Evolutionary conservation across 2,888 invertebrate species (phyloP).

Genomic region (Hirtodrosophila confusa): DNA sequence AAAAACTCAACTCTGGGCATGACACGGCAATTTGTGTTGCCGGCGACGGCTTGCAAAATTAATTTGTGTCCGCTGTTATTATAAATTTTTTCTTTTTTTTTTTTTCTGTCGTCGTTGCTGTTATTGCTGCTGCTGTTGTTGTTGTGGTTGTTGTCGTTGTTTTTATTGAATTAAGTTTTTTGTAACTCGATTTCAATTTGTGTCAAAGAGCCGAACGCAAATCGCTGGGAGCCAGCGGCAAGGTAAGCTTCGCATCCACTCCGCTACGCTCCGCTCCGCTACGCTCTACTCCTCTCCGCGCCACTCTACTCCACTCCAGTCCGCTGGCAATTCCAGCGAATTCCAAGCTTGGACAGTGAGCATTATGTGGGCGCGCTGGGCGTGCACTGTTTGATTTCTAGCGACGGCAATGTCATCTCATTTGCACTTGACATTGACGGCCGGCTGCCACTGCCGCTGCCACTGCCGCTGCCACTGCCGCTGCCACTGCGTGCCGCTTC

Average conservation of each 20-base stretch:
- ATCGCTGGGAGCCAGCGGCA: constrained; percentile 53
- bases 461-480: constrained; percentile 31
- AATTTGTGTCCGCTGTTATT: constrained; percentile 77
- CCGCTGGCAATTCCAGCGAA: neutral
- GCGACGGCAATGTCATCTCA: constrained; percentile 31
- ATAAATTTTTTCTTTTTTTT: constrained; percentile 48
- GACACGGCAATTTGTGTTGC: constrained; percentile 77
- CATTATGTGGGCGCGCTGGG: constrained; percentile 40
- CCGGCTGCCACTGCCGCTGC: constrained; percentile 19
- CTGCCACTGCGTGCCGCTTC: constrained; percentile 45
- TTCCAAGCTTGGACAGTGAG: constrained; percentile 12
- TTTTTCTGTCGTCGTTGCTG: constrained; percentile 23
- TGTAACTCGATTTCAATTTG: constrained; percentile 70
- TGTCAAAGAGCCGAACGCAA: constrained; percentile 61
- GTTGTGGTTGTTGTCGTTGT: constrained; percentile 42
- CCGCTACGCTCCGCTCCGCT: too few relatives aligned
- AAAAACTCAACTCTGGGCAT: constrained; percentile 70
- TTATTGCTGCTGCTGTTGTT: constrained; percentile 25
- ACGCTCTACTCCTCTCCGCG: too few relatives aligned
- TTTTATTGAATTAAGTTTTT: constrained; percentile 70
- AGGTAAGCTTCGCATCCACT: constrained; percentile 44
- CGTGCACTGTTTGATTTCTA: constrained; percentile 40
- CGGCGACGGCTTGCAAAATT: constrained; percentile 74
- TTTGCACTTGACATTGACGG: constrained; percentile 72
- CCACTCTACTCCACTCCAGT: too few relatives aligned